Conservation (phyloP, 1,140 invertebrate genomes). For the Achatina immaculata region DNA sequence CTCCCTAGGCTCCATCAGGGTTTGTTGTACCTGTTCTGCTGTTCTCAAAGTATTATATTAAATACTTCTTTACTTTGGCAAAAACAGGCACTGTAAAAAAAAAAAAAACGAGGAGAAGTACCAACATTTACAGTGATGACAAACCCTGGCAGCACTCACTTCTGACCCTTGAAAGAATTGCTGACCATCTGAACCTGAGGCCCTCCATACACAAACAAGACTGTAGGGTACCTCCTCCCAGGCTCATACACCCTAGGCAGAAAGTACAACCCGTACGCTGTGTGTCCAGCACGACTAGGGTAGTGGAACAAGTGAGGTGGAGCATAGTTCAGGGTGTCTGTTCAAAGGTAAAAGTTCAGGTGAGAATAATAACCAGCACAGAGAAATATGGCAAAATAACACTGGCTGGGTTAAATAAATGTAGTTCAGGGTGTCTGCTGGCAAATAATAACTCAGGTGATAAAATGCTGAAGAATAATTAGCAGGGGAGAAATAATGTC, state of each 20-base stretch:
- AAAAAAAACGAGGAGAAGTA: too few relatives aligned
- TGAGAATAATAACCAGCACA: not conserved
- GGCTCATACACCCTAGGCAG: conserved; percentile 84
- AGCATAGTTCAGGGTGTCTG: conserved; percentile 43
- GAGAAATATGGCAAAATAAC: not conserved
- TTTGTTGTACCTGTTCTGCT: too few relatives aligned
- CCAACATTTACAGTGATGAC: too few relatives aligned
- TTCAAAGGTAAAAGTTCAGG: not conserved
- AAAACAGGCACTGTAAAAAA: too few relatives aligned
- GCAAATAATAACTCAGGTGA: too few relatives aligned
- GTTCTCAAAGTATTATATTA: too few relatives aligned
- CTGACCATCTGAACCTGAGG: conserved; percentile 97
- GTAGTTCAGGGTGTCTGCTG: not conserved
- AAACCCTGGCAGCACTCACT: conserved; percentile 63
- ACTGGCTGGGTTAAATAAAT: not conserved
- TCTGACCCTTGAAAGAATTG: conserved; percentile 90
- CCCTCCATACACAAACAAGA: conserved; percentile 97
- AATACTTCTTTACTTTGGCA: too few relatives aligned
- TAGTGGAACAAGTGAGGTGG: conserved; percentile 81
- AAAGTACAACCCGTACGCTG: conserved; percentile 91
- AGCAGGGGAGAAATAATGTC: too few relatives aligned
- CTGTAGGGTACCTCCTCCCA: conserved; percentile 89
- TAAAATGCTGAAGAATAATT: too few relatives aligned
- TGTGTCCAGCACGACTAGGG: conserved; percentile 77
- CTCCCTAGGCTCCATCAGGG: too few relatives aligned